Conservation (phyloP, 2,888 invertebrate genomes). For the Laspeyria flexula region DNA sequence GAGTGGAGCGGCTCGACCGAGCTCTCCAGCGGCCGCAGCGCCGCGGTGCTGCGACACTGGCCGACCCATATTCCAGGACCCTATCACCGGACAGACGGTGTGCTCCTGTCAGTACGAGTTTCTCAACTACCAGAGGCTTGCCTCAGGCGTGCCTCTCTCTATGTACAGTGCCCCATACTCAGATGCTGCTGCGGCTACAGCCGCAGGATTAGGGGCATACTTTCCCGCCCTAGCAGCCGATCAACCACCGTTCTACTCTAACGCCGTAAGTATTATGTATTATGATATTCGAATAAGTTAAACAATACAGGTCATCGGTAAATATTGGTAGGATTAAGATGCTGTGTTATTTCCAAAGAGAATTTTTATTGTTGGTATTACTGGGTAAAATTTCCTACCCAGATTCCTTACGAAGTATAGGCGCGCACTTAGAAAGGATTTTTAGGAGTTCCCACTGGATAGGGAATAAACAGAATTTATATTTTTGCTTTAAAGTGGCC, state of each 20-base stretch:
- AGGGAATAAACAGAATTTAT: too few species aligned
- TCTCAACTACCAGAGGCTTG: slow-evolving; percentile 93
- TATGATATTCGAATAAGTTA: too few species aligned
- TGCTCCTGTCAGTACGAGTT: slow-evolving; percentile 97
- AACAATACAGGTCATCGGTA: slow-evolving; percentile 9
- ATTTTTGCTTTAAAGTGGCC: too few species aligned
- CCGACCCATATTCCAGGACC: slow-evolving; percentile 95
- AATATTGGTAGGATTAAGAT: slow-evolving; percentile 19
- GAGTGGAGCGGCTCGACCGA: slow-evolving; percentile 82
- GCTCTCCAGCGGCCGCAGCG: slow-evolving; percentile 83
- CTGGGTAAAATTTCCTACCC: too few species aligned
- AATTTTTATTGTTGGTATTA: too few species aligned
- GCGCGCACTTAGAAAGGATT: too few species aligned
- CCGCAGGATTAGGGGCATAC: slow-evolving; percentile 94
- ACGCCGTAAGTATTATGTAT: slow-evolving; percentile 92
- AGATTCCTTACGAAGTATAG: too few species aligned
- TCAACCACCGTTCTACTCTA: slow-evolving; percentile 94
- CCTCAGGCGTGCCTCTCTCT: slow-evolving; percentile 90
- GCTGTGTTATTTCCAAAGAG: background rate
- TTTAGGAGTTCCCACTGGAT: too few species aligned
- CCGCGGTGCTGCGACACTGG: slow-evolving; percentile 96
- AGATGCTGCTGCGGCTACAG: slow-evolving; percentile 88
- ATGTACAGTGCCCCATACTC: slow-evolving; percentile 94
- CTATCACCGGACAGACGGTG: slow-evolving; percentile 94
- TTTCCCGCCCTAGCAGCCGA: slow-evolving; percentile 94